Percentiles rank a stretch among this genome's conserved stretches.
Conservation (phyloP, 1,140 invertebrate species). For the Drosophila nigromelanica region DNA sequence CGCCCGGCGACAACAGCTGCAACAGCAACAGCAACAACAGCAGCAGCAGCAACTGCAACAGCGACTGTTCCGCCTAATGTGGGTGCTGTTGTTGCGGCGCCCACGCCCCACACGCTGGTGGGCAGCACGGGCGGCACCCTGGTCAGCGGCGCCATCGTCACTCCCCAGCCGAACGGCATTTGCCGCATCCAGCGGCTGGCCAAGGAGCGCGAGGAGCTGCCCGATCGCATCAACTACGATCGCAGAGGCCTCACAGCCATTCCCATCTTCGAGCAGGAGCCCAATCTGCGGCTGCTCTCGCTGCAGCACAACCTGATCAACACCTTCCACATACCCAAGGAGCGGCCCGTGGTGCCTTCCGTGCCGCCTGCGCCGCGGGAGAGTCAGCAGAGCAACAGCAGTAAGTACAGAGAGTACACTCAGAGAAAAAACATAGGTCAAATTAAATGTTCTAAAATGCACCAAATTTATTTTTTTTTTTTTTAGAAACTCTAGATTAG, state of each 20-base stretch:
- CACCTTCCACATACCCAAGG: slow-evolving; percentile 86
- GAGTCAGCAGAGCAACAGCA: slow-evolving; percentile 28
- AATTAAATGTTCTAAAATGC: no score
- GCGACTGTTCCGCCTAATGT: not conserved
- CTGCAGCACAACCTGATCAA: slow-evolving; percentile 95
- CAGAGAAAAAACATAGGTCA: not conserved
- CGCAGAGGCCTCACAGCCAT: slow-evolving; percentile 89
- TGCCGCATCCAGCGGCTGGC: slow-evolving; percentile 87
- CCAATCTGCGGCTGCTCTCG: slow-evolving; percentile 91
- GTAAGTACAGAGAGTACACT: slow-evolving; percentile 7
- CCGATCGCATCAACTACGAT: slow-evolving; percentile 91
- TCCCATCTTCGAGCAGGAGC: slow-evolving; percentile 91
- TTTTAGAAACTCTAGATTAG: no score
- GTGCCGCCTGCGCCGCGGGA: slow-evolving; percentile 45
- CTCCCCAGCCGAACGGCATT: slow-evolving; percentile 82
- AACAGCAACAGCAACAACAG: not conserved
- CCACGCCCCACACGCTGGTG: slow-evolving; percentile 55
- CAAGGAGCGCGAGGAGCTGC: slow-evolving; percentile 89
- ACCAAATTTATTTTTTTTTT: no score
- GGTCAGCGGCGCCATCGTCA: slow-evolving; percentile 75
- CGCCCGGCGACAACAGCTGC: slow-evolving; percentile 41
- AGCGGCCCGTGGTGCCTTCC: slow-evolving; percentile 36
- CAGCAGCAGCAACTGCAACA: not conserved
- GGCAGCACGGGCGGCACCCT: slow-evolving; percentile 73
- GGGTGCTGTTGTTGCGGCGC: slow-evolving; percentile 24